Base-by-base conservation (phyloP, 92 coral and sea anemone species). In the Scolanthus callimorphus region DNA sequence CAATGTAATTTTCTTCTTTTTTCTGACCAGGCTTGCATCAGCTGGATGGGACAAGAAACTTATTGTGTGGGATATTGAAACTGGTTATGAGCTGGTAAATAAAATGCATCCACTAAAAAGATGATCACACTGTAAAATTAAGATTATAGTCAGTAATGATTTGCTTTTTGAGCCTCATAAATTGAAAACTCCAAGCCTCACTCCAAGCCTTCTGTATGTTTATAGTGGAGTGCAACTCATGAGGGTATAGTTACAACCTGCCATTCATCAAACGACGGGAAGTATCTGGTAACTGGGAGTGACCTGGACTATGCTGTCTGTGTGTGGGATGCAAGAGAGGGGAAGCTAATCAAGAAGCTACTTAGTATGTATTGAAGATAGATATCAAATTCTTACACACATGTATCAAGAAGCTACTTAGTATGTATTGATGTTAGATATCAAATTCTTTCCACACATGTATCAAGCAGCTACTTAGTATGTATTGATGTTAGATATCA, bases 31-130 rank as follows among this genome's bases (percentile, higher is more conserved):
- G 76, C 76, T 94, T 45, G 96, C 91, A 27, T 94, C 99, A 24
- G 96, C 94, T 30, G 89, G 99, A 48, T 94, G 99, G 99, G 99
- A 94, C 77, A 94, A 94, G 60, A 80, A 60, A 41, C 85, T 94
- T 22, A 63, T 85, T 39, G 85, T 94, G 25, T 84, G 96, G 89
- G 96, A 88, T 49, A 74, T 84, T 44, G 82, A 73, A 56, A 80
- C 99, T 39, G 99, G 99, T 26, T 65, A 80, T 22, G 72, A 81
- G 13, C 55, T 94, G 96, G 99, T 91, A 83, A 58, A 81, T 22
- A 20, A 53, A 51, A 41, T n/a, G n/a, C n/a, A n/a, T n/a, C n/a
- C n/a, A n/a, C n/a, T n/a, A n/a, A n/a, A n/a, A n/a, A n/a, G n/a
- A n/a, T n/a, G n/a, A n/a, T n/a, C n/a, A n/a, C n/a, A n/a, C n/a